phyloP scores from a whole-genome alignment of 2,113 vertebrate genomes.

The Coptodon bakossiorum region DNA sequence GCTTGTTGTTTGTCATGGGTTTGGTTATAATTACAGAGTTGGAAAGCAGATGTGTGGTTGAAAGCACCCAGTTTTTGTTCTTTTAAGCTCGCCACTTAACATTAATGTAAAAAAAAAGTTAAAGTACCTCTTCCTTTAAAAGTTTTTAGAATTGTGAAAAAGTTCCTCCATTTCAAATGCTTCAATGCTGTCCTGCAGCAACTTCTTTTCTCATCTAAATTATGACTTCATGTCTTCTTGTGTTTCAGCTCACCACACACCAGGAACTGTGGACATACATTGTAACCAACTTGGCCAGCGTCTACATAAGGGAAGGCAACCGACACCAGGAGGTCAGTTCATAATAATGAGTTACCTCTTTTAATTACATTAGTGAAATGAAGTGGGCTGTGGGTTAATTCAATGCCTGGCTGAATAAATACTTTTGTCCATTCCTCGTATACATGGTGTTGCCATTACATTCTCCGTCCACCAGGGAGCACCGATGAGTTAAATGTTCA shows the following conservation, averaged over 20 bases:
- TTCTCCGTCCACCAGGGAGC: slow-evolving; percentile 17
- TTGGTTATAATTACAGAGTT: background rate
- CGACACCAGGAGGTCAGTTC: slow-evolving; percentile 91
- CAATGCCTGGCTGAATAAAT: background rate
- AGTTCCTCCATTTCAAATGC: background rate
- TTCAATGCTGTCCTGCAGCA: background rate
- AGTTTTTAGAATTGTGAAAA: background rate
- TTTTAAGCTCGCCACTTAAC: no score
- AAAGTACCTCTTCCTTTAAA: background rate
- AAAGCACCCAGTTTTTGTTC: background rate
- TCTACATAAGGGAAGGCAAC: slow-evolving; percentile 97
- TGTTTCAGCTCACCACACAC: slow-evolving; percentile 88
- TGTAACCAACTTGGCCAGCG: slow-evolving; percentile 95
- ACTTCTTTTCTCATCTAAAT: background rate
- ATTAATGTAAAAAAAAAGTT: background rate
- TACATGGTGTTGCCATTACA: background rate
- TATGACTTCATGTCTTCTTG: background rate
- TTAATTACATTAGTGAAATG: background rate
- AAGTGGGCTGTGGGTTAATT: background rate
- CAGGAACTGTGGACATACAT: slow-evolving; percentile 98
- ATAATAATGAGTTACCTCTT: background rate
- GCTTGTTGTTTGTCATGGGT: background rate
- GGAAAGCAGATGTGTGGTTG: background rate
- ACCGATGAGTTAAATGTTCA: background rate
- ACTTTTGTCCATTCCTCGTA: background rate